Conservation (phyloP, 2,888 invertebrate genomes). For the Cordylochernes scorpioides region DNA sequence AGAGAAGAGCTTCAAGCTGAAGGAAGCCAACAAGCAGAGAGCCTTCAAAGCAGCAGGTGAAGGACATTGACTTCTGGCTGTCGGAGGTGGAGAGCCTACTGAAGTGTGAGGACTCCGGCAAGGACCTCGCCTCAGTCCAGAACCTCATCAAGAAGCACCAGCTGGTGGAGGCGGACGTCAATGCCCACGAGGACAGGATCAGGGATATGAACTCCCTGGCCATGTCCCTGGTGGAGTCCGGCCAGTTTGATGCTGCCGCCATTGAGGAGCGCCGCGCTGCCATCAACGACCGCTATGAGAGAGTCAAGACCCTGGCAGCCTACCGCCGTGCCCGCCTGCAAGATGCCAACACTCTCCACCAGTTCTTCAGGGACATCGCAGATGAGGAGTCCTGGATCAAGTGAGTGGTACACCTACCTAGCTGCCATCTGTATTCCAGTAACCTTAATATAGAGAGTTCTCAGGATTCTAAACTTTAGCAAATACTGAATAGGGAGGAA, state of each 20-base stretch:
- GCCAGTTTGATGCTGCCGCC: constrained; percentile 85
- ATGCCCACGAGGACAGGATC: constrained; percentile 79
- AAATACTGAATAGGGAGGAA: no score
- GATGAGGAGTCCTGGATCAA: constrained; percentile 99
- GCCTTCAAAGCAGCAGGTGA: constrained; percentile 97
- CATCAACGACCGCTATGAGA: constrained; percentile 86
- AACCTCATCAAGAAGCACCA: constrained; percentile 96
- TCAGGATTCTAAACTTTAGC: no score
- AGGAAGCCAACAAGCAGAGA: constrained; percentile 94
- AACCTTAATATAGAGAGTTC: no score
- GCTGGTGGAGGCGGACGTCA: constrained; percentile 86
- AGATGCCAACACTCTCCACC: constrained; percentile 88
- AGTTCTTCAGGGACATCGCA: constrained; percentile 95
- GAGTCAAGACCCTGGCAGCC: constrained; percentile 67
- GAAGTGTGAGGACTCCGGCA: constrained; percentile 86
- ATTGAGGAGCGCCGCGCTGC: constrained; percentile 69
- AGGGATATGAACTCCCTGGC: constrained; percentile 85
- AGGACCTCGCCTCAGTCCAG: constrained; percentile 89
- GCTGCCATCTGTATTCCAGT: no score
- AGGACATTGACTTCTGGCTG: constrained; percentile 98
- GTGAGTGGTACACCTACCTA: constrained; percentile 5
- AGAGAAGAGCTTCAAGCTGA: constrained; percentile 86
- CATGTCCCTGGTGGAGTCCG: constrained; percentile 76
- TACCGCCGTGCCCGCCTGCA: constrained; percentile 69
- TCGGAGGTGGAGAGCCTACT: constrained; percentile 87